A percentile compares a stretch with the other conserved stretches of the same genome.
These are phyloP conservation scores for Lepidocyrtinus sp. DNA, from an alignment of 2,888 invertebrate species.

Conservation along the genomic window DNA sequence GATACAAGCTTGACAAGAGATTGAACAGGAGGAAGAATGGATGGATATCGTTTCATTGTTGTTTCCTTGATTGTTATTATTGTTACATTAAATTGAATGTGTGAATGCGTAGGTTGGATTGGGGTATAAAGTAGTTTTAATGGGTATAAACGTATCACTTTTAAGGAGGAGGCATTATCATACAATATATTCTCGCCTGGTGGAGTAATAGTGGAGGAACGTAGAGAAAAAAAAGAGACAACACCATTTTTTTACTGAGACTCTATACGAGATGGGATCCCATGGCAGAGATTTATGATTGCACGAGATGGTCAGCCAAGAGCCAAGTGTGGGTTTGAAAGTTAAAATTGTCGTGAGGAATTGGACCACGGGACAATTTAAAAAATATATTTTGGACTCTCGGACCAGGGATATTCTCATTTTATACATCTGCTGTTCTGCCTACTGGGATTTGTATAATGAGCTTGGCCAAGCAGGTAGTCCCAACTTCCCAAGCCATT, in stretches of 20 bases:
- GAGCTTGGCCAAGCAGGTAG: slow-evolving; percentile 9
- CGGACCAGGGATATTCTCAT: too few species aligned
- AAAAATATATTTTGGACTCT: background rate
- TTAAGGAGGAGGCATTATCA: background rate
- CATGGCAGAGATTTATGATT: slow-evolving; percentile 60
- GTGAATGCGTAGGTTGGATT: slow-evolving; percentile 37
- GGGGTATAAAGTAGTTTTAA: too few species aligned
- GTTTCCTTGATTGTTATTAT: slow-evolving; percentile 28
- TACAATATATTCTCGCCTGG: slow-evolving; percentile 8
- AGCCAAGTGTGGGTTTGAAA: background rate
- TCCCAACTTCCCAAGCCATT: slow-evolving; percentile 27
- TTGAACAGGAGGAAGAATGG: background rate
- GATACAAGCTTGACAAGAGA: background rate
- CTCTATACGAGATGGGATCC: slow-evolving; percentile 22
- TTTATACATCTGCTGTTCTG: background rate
- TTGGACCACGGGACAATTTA: slow-evolving; percentile 15
- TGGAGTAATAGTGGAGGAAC: background rate
- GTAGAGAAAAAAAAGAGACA: slow-evolving; percentile 14
- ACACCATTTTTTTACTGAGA: slow-evolving; percentile 35
- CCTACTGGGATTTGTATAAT: background rate
- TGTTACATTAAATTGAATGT: slow-evolving; percentile 41
- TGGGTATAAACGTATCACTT: background rate
- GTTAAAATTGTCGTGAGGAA: background rate
- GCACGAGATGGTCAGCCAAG: background rate
- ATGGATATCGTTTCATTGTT: slow-evolving; percentile 22